These are phyloP conservation scores for Drosophila busckii DNA, from an alignment of 1,140 invertebrate species.

Conservation along the genomic window DNA sequence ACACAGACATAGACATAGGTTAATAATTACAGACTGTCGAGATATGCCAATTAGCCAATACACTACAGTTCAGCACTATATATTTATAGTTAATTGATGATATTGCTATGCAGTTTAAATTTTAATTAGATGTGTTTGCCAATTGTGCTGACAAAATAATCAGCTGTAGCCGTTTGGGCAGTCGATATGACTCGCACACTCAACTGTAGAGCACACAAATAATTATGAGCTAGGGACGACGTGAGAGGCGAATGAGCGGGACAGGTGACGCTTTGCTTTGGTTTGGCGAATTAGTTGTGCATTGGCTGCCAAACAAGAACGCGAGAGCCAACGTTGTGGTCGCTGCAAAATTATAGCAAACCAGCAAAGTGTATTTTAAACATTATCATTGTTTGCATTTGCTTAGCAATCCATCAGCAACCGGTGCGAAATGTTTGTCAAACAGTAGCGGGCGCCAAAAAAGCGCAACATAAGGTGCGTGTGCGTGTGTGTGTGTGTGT, in stretches of 20 bases:
- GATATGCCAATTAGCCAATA: too few relatives aligned
- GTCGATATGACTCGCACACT: background rate
- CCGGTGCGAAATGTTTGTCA: conserved; percentile 22
- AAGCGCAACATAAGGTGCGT: conserved; percentile 22
- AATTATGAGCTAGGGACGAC: conserved; percentile 27
- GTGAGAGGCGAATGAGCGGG: conserved; percentile 12
- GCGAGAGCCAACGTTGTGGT: conserved; percentile 17
- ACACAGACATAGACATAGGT: conserved; percentile 25
- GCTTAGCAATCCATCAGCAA: too few relatives aligned
- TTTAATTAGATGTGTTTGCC: too few relatives aligned
- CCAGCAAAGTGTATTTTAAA: conserved; percentile 15
- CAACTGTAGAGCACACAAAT: conserved; percentile 19
- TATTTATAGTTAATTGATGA: too few relatives aligned
- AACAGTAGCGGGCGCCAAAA: conserved; percentile 4
- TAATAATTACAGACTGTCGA: too few relatives aligned
- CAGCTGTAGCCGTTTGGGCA: background rate
- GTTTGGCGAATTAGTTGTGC: conserved; percentile 56
- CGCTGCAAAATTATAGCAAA: conserved; percentile 3
- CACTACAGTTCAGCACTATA: too few relatives aligned
- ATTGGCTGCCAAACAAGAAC: conserved; percentile 43
- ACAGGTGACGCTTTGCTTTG: conserved; percentile 45
- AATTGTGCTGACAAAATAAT: background rate
- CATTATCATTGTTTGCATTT: too few relatives aligned
- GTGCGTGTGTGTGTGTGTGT: too few relatives aligned
- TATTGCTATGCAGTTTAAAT: too few relatives aligned